These are phyloP conservation scores for Steinernema khuongi DNA, from an alignment of 1,140 invertebrate species.

Conservation along the genomic window DNA sequence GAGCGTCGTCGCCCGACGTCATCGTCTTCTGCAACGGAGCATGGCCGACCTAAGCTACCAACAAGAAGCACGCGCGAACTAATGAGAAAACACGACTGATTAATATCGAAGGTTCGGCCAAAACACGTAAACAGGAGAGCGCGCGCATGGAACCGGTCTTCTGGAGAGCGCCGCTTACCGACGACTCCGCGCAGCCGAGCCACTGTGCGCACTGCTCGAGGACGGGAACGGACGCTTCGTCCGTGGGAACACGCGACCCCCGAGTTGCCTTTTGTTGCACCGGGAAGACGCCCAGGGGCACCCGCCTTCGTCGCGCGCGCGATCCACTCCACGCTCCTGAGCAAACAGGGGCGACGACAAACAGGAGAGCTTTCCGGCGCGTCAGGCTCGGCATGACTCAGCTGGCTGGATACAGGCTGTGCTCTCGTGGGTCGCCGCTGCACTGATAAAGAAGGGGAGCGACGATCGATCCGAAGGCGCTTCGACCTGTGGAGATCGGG, in stretches of 20 bases:
- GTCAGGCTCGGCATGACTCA: too few species aligned
- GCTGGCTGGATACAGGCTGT: too few species aligned
- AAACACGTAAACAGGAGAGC: background rate
- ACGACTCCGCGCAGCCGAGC: background rate
- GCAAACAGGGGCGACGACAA: too few species aligned
- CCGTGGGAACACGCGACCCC: background rate
- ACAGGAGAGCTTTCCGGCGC: too few species aligned
- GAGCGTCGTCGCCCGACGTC: constrained; percentile 6
- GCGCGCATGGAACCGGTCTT: background rate
- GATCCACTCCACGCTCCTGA: background rate
- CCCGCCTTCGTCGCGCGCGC: background rate
- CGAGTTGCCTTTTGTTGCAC: background rate
- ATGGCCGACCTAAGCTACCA: too few species aligned
- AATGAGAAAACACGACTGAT: background rate
- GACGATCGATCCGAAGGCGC: too few species aligned
- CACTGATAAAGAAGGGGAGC: too few species aligned
- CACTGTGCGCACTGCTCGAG: background rate
- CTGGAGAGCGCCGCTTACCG: background rate
- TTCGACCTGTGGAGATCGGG: too few species aligned
- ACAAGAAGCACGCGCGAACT: background rate
- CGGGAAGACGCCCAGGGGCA: background rate
- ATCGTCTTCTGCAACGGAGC: too few species aligned
- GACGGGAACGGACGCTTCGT: background rate
- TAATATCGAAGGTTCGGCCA: background rate
- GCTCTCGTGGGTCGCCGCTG: too few species aligned